Percentiles rank a stretch among this genome's conserved stretches.
phyloP scores from a whole-genome alignment of 2,888 invertebrate genomes.

The Rotaria magnacalcarata region DNA sequence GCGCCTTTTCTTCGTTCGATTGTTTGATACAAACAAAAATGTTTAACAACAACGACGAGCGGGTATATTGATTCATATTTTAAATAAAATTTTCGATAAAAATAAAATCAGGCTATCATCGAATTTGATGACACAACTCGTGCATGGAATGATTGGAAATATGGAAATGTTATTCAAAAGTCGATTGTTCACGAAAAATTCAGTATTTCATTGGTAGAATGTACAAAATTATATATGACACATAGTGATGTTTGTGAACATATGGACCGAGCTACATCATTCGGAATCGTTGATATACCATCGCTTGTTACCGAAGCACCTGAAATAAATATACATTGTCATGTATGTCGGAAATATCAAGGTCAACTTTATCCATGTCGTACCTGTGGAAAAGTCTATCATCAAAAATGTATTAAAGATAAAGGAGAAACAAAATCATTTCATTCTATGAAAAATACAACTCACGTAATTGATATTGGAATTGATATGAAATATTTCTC shows the following conservation, averaged over 20 bases:
- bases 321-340: neutral
- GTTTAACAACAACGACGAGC: neutral
- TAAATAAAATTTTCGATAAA: neutral
- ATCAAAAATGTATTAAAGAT: conserved; percentile 6
- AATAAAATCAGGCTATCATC: neutral
- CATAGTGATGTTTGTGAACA: neutral
- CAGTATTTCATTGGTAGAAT: neutral
- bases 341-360: neutral
- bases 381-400: neutral
- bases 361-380: conserved; percentile 11
- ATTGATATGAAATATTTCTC: neutral
- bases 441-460: neutral
- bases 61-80: neutral
- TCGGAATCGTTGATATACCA: neutral
- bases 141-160: conserved; percentile 1
- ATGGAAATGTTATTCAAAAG: neutral
- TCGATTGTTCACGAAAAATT: neutral
- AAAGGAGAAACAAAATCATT: neutral
- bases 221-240: neutral
- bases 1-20: neutral
- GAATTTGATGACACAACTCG: neutral
- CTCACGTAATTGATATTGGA: neutral
- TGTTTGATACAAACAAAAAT: neutral
- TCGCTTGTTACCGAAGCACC: neutral
- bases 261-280: neutral